phyloP scores from a whole-genome alignment of 2,113 vertebrate genomes.

The Clarias macrocephalus region DNA sequence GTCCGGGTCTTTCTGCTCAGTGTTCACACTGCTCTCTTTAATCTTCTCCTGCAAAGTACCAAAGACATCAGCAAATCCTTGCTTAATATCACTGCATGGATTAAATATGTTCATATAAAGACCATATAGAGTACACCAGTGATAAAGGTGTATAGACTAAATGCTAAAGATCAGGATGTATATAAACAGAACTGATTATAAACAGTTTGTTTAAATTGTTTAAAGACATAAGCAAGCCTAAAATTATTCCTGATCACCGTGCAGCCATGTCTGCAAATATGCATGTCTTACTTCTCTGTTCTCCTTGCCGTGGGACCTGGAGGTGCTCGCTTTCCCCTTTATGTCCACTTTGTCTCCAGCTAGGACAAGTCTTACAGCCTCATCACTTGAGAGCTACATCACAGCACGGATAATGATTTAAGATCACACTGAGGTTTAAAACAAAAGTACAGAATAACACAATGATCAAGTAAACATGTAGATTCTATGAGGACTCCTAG shows the following conservation, averaged over 20 bases:
- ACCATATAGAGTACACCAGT: no score
- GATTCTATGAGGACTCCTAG: background rate
- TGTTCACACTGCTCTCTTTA: conserved; percentile 75
- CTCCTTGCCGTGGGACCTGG: conserved; percentile 79
- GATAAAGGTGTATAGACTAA: background rate
- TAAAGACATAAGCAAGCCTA: background rate
- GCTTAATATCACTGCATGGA: background rate
- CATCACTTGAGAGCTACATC: conserved; percentile 87
- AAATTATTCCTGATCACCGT: background rate
- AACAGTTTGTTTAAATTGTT: background rate
- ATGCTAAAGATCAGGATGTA: background rate
- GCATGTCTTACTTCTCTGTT: conserved; percentile 74
- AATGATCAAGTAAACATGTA: background rate
- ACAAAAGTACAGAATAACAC: background rate
- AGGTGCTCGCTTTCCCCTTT: conserved; percentile 72
- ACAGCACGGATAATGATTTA: background rate
- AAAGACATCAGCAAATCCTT: background rate
- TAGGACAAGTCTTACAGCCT: conserved; percentile 86
- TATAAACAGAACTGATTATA: background rate
- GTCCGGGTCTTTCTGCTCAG: conserved; percentile 75
- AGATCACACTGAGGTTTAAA: background rate
- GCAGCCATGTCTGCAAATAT: background rate
- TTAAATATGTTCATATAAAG: background rate
- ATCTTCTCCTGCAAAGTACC: conserved; percentile 71
- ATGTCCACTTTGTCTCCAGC: conserved; percentile 80